Evolutionary conservation across 1,140 invertebrate species (phyloP).

Genomic region (Telenomus remus): DNA sequence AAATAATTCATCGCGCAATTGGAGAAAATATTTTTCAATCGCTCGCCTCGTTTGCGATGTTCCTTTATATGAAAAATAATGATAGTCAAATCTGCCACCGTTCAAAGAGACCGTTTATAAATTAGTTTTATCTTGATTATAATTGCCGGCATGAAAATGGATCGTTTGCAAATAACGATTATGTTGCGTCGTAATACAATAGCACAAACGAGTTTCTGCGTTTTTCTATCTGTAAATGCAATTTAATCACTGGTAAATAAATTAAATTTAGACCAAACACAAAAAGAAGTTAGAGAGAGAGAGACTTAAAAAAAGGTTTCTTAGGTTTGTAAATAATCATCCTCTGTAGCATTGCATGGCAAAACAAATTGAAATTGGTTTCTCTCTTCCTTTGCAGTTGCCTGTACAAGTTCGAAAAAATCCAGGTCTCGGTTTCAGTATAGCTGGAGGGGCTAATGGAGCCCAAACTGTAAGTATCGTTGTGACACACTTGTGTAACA

Average conservation of each 20-base stretch:
- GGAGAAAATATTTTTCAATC: neutral
- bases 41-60: neutral
- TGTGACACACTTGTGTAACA: neutral
- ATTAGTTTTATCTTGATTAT: constrained; percentile 2
- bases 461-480: constrained; percentile 68
- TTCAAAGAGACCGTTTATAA: neutral
- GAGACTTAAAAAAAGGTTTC: no score
- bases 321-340: no score
- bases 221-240: neutral
- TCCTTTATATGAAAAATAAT: neutral
- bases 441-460: constrained; percentile 70
- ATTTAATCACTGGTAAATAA: no score
- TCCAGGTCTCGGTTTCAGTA: constrained; percentile 73
- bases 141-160: neutral
- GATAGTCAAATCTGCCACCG: neutral
- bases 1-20: neutral
- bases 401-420: constrained; percentile 74
- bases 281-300: no score
- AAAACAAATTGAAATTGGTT: no score
- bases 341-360: no score
- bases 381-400: constrained; percentile 63
- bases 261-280: no score
- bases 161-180: constrained; percentile 1
- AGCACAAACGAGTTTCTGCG: neutral
- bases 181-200: neutral